Percentiles rank a stretch among this genome's conserved stretches.
These are phyloP conservation scores for Tringa solitaria DNA, from an alignment of 2,113 vertebrate genomes.

Conservation along the genomic window DNA sequence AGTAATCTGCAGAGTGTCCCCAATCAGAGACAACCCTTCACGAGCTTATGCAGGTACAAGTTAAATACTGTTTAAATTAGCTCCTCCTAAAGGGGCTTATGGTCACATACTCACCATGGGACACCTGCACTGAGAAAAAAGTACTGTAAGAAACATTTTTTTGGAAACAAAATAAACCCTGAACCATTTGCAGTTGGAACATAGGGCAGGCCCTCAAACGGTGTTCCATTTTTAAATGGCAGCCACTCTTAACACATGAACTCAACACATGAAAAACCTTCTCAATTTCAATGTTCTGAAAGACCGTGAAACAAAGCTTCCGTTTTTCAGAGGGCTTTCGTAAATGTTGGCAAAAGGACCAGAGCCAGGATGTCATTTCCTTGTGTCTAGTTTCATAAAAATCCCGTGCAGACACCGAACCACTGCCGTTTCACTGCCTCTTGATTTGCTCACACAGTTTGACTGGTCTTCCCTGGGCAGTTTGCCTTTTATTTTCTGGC, in stretches of 20 bases:
- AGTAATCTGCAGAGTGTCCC: background rate
- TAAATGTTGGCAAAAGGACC: background rate
- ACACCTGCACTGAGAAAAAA: background rate
- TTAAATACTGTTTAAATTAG: background rate
- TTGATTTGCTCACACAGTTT: background rate
- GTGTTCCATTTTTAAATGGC: background rate
- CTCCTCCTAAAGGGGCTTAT: background rate
- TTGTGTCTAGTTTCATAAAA: background rate
- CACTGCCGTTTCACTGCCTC: background rate
- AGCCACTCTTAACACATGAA: too few relatives aligned
- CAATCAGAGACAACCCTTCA: background rate
- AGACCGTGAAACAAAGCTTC: background rate
- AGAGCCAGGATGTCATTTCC: background rate
- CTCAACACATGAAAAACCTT: too few relatives aligned
- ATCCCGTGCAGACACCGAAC: background rate
- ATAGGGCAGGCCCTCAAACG: background rate
- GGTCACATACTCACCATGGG: background rate
- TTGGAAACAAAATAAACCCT: background rate
- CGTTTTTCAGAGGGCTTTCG: background rate
- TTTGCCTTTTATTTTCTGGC: background rate
- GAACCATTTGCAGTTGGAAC: background rate
- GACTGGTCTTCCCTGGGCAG: background rate
- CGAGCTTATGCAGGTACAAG: background rate
- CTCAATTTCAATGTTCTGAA: background rate
- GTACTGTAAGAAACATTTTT: background rate